phyloP scores from a whole-genome alignment of 2,888 invertebrate species.

The Cremastinae sp. region DNA sequence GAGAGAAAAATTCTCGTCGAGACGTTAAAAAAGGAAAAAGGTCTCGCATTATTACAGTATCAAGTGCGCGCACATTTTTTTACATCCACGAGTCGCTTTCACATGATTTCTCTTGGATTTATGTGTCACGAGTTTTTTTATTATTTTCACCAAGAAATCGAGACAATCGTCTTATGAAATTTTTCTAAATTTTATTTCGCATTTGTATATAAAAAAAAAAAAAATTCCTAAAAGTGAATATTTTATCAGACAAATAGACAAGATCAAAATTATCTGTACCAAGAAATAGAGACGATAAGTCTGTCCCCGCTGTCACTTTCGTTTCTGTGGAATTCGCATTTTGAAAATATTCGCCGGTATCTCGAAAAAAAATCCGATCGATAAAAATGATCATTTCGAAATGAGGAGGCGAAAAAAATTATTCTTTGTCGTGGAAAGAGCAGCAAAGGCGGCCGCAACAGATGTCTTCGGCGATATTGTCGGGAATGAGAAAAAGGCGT shows the following conservation, averaged over 20 bases:
- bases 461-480: conserved; percentile 50
- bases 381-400: conserved; percentile 37
- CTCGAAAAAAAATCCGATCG: conserved; percentile 14
- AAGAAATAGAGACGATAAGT: no score
- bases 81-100: conserved; percentile 46
- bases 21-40: conserved; percentile 42
- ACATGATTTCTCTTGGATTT: conserved; percentile 59
- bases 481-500: conserved; percentile 20
- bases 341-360: neutral
- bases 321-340: no score
- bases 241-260: no score
- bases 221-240: no score
- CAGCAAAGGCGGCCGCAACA: conserved; percentile 45
- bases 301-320: no score
- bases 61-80: neutral
- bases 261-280: no score
- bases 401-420: conserved; percentile 1
- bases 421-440: conserved; percentile 21
- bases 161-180: no score
- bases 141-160: neutral
- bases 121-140: conserved; percentile 48
- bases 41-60: conserved; percentile 46
- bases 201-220: no score
- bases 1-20: conserved; percentile 34
- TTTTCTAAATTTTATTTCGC: no score